Base-by-base conservation (phyloP, 2,888 invertebrate species). In the Hirtodrosophila cameraria region DNA sequence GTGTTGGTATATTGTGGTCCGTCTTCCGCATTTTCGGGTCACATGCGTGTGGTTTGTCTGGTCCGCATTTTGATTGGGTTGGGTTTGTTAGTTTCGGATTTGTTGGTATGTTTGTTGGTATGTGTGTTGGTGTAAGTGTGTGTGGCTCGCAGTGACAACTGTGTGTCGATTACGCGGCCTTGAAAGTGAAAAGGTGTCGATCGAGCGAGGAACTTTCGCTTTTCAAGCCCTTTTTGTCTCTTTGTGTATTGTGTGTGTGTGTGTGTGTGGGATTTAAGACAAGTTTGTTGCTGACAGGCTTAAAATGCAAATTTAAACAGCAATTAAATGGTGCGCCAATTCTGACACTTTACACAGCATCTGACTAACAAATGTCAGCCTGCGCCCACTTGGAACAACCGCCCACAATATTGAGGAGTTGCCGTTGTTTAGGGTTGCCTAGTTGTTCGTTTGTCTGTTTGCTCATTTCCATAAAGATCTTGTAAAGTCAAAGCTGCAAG, bases 101-200 rank as follows among this genome's bases (percentile, higher is more conserved):
- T 70, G 55, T 46, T 20, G 18, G 12, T 52, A 31, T 35, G 12
- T 46, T 15, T 53, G 7, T 13, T 20, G 23, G 36, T 23, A 7
- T 43, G 11, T 42, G n/a, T 54, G 35, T 64, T 20, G 59, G 30
- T 53, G 15, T 42, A 16, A 25, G 25, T 45, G 52, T 57, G 33
- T 38, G 38, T 49, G 74, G 23, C 36, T 27, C 31, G 28, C 43
- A 46, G 57, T 66, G 74, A 80, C 77, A 74, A 60, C 39, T 53
- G 67, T 75, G 64, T 54, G 73, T 77, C 70, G 82, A 81, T 78
- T 81, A 69, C 58, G 78, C 83, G 79, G 83, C 88, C 88, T 89
- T 89, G 88, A 89, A 89, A 89, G 88, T 88, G 88, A 89, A 89
- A 89, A 89, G 87, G 88, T 89, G 87, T 88, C 88, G 79, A 71